Evolutionary conservation across 2,888 invertebrate genomes (phyloP), one percentile per base, ranked within the genome.

Genomic region (Pediacus dermestoides): DNA sequence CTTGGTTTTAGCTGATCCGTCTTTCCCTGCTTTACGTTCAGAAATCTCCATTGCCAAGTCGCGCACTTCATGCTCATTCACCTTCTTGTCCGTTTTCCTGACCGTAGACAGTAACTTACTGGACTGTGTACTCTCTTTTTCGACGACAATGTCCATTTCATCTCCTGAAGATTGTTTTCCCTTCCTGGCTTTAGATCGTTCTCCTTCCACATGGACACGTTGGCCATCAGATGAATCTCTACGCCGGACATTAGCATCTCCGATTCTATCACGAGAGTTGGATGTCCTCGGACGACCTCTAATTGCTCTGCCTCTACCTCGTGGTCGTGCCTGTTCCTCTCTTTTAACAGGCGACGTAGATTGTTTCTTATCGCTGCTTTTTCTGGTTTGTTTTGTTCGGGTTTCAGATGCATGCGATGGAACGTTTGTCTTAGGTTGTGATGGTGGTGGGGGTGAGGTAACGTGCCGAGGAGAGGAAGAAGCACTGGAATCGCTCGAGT

Each of bases 321-420:
- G 53, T 51, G 53, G 58, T 61, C 72, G 64, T 64, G 68, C 55
- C 72, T 78, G 70, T 84, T 85, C 81, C 79, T 81, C 81, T 85
- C 85, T 76, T 75, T 83, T 77, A 85, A 72, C 67, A 82, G 77
- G 75, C 75, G 81, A 75, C 77, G 79, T 74, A 76, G 78, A 75
- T 41, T 48, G 39, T 46, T 54, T 51, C 35, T 53, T 52, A 36
- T 53, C 45, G 42, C 48, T 37, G 33, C 51, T 47, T 13, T 3
- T 28, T 28, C 14, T 8, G 7, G 30, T 7, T 30, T 13, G 21
- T 37, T 40, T 27, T 27, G 42, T 35, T 10, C 12, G 21, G 40
- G 13, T 32, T 30, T 33, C 13, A 16, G 26, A 30, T 48, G 55
- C 38, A 55, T 50, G 10, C 58, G 50, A 55, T 13, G 58, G 58